phyloP scores from a whole-genome alignment of 2,113 vertebrate genomes.

The Passer domesticus region DNA sequence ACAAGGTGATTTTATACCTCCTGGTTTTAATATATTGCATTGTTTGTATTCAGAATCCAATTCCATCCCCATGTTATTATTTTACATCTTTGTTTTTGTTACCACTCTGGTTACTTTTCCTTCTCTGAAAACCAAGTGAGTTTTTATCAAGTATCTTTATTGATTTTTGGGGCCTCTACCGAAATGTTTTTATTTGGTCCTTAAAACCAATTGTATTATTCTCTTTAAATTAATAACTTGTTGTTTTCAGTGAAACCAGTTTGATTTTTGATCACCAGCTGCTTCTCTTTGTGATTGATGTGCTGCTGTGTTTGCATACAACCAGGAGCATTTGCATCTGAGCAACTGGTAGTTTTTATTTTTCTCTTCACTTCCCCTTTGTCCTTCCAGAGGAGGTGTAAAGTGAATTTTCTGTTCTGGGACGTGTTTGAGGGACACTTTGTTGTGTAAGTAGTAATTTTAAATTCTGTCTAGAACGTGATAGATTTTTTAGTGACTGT shows the following conservation, averaged over 20 bases:
- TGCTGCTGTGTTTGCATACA: constrained; percentile 36
- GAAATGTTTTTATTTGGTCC: background rate
- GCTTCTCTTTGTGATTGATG: background rate
- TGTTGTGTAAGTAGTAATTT: background rate
- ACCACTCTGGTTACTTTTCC: background rate
- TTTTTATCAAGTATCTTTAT: background rate
- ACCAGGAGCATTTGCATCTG: constrained; percentile 16
- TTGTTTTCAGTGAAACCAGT: background rate
- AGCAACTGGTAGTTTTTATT: constrained; percentile 18
- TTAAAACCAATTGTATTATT: background rate
- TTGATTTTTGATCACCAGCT: background rate
- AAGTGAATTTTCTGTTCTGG: background rate
- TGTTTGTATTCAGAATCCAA: background rate
- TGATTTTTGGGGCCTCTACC: background rate
- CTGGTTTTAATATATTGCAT: background rate
- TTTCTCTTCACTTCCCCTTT: constrained; percentile 47
- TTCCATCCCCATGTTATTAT: background rate
- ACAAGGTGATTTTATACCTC: background rate
- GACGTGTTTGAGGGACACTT: background rate
- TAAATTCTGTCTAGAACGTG: background rate
- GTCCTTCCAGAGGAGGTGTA: background rate
- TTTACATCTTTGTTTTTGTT: background rate
- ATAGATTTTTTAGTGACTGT: background rate
- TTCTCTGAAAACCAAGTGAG: background rate
- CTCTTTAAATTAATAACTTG: background rate